Base-by-base conservation (phyloP, 1,140 invertebrate species). In the Tyrophagus putrescentiae region DNA sequence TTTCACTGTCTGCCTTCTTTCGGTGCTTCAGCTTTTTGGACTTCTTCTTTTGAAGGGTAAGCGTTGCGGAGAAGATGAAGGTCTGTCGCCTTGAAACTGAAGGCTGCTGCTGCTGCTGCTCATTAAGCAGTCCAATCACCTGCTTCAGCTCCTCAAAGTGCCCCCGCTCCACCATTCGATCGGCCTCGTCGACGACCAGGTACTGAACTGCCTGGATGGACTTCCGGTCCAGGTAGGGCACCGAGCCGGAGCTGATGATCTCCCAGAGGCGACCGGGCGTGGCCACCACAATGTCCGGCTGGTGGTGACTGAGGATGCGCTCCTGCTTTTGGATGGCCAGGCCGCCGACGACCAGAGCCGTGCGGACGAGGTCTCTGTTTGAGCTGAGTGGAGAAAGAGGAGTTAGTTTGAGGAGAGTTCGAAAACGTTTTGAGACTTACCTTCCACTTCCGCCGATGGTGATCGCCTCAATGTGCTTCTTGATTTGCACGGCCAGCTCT, bases 221-320 rank as follows among this genome's bases (percentile, higher is more conserved):
- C 41, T 61, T 16, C 13, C 27, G n/a, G 32, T 44, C 28, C 21
- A 61, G 34, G 41, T 59, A 42, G 11, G 42, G 9, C 48, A 31
- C 11, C 6, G 41, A 27, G 18, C 61, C 85, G 68, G 84, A 78
- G 62, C 81, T 74, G 28, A 93, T 78, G 1, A 97, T 73, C 73
- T 97, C 89, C 93, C 93, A 98, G 21, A 98, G 76, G 48, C 94
- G 75, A 2, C 94, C 95, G 0, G 94, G 93, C 16, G 94, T 98
- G 0, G 88, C 93, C 45, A 98, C 87, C 18, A 98, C 82, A 64
- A 98, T 84, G 69, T 98, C 87, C 0, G 95, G 94, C 41, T 80
- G 76, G 4, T 63, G 64, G 65, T 80, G 81, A 0, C 73, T 79
- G 4, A 98, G 74, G 31, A 97, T 72, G 65, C 94, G 74, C 70